Evolutionary conservation across 2,113 vertebrate genomes (phyloP).

Genomic region (Melanostigma gelatinosum): DNA sequence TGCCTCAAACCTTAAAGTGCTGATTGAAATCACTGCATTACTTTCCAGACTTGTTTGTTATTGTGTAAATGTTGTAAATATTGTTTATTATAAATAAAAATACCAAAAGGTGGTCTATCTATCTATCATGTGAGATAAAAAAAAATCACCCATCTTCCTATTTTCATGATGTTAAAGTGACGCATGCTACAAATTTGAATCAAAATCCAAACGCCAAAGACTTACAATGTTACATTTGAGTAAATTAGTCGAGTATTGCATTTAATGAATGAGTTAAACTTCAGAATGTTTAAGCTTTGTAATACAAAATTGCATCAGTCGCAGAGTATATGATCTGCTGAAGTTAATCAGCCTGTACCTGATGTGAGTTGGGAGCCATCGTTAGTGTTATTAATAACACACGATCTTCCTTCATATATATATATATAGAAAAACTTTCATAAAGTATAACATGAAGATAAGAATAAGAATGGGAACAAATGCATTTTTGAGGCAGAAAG

Average conservation of each 20-base stretch:
- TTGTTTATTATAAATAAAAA: slow-evolving; percentile 65
- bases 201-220: not conserved
- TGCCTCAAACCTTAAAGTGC: slow-evolving; percentile 15
- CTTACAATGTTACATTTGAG: not conserved
- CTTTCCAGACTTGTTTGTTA: not conserved
- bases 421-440: not conserved
- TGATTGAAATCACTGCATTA: slow-evolving; percentile 5
- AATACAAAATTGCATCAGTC: not conserved
- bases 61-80: slow-evolving; percentile 59
- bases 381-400: not conserved
- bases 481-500: not conserved
- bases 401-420: not conserved
- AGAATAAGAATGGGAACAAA: not conserved
- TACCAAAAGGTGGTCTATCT: not conserved
- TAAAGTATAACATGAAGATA: not conserved
- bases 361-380: not conserved
- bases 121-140: not conserved
- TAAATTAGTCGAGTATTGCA: no score
- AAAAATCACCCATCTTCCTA: not conserved
- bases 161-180: not conserved
- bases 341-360: not conserved
- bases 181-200: not conserved
- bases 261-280: not conserved
- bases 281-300: not conserved
- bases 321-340: not conserved